Evolutionary conservation across 2,888 invertebrate species (phyloP), one percentile per base, ranked within the genome.

Genomic region (Drosophila paramelanica): DNA sequence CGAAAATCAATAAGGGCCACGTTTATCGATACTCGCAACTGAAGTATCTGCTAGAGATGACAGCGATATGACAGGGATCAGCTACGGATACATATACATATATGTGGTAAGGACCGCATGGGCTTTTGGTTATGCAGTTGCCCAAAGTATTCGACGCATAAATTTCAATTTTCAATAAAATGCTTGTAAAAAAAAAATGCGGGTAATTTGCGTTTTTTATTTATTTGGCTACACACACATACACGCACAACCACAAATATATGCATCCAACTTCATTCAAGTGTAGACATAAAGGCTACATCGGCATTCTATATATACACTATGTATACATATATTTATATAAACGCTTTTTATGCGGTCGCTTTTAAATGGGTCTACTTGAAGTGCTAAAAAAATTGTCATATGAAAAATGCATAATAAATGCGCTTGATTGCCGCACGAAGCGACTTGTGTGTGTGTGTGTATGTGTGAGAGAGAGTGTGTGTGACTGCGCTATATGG

Each of bases 371-470:
- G 79, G 74, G 65, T 88, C 79, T 70, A 82, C 79, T 81, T 82
- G 43, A 67, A 83, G 73, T 67, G 71, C 52, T 65, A 70, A 61
- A 62, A 78, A 79, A 86, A 69, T 67, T 77, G 80, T 82, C 87
- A 77, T 85, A 83, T 85, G 88, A 88, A 85, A 83, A 83, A 88
- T 83, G 83, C 83, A 83, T 88, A 88, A 88, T 88, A 83, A 88
- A 83, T 81, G 79, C 66, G 79, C 77, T 79, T 77, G 82, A 83
- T 88, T 86, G 87, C 66, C 76, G 67, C 53, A 52, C 45, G 49
- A 11, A 59, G 53, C 43, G 49, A 20, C 33, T 11, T 20, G 36
- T 39, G 39, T 61, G 39, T 53, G 50, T 53, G 23, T 47, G 55
- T 27, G 52, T 43, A 51, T 47, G 46, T 36, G 17, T 17, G 17